These are phyloP conservation scores for Trichopria drosophilae DNA, from an alignment of 2,888 invertebrate genomes.

Conservation along the genomic window DNA sequence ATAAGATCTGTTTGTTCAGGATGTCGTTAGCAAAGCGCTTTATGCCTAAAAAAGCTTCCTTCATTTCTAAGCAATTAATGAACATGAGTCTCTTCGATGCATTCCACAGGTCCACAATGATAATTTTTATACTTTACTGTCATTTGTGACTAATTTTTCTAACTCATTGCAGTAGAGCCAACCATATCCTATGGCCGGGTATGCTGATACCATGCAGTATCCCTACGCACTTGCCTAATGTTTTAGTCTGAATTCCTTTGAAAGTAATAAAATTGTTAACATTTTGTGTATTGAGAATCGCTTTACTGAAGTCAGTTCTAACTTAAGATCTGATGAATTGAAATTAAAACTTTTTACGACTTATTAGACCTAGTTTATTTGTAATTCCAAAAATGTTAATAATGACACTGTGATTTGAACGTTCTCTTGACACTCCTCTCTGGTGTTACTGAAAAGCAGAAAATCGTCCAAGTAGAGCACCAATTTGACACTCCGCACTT, in stretches of 20 bases:
- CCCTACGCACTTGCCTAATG: conserved; percentile 8
- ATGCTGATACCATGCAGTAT: conserved; percentile 23
- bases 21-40: not conserved
- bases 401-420: not conserved
- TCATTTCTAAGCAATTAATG: no score
- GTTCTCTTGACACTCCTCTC: not conserved
- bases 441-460: not conserved
- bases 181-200: conserved; percentile 22
- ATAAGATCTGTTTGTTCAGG: not conserved
- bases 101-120: not conserved
- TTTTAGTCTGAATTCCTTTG: not conserved
- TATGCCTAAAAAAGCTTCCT: no score
- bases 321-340: not conserved
- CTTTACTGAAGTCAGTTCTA: not conserved
- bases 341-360: not conserved
- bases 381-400: not conserved
- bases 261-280: not conserved
- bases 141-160: not conserved
- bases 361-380: not conserved
- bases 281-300: not conserved
- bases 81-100: not conserved
- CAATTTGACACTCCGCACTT: not conserved
- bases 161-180: conserved; percentile 22
- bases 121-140: no score
- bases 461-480: conserved; percentile 1